These are phyloP conservation scores for Acrobasis suavella DNA, from an alignment of 2,888 invertebrate species.

Conservation along the genomic window DNA sequence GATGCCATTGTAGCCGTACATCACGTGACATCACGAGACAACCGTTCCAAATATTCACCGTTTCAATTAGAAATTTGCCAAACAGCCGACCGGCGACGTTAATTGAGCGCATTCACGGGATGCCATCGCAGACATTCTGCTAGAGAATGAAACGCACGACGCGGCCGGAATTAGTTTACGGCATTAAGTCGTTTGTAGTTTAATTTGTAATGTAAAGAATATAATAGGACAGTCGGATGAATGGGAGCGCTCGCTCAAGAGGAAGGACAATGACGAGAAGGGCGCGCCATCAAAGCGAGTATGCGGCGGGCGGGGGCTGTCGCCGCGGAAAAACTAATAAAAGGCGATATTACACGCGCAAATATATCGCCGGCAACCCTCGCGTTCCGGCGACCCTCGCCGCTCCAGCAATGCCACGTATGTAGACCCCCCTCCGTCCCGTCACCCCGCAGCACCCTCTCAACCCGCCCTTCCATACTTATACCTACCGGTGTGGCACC, in stretches of 20 bases:
- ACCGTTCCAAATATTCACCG: constrained; percentile 51
- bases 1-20: constrained; percentile 39
- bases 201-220: constrained; percentile 49
- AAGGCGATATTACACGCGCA: constrained; percentile 66
- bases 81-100: constrained; percentile 55
- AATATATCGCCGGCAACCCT: constrained; percentile 45
- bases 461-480: background rate
- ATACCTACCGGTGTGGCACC: background rate
- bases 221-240: constrained; percentile 39
- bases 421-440: constrained; percentile 23
- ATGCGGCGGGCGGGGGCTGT: constrained; percentile 54
- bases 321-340: constrained; percentile 78
- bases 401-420: constrained; percentile 34
- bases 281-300: constrained; percentile 52
- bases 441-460: constrained; percentile 19
- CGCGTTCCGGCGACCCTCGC: constrained; percentile 28
- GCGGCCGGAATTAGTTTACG: constrained; percentile 36
- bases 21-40: constrained; percentile 42
- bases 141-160: constrained; percentile 38
- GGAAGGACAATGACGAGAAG: constrained; percentile 32
- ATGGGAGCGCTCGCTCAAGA: constrained; percentile 28
- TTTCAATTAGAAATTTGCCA: constrained; percentile 63
- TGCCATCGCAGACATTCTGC: constrained; percentile 48
- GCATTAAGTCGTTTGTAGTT: constrained; percentile 49
- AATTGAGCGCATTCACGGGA: constrained; percentile 56